Evolutionary conservation across 2,888 invertebrate species (phyloP).

Genomic region (Caenorhabditis imperialis): DNA sequence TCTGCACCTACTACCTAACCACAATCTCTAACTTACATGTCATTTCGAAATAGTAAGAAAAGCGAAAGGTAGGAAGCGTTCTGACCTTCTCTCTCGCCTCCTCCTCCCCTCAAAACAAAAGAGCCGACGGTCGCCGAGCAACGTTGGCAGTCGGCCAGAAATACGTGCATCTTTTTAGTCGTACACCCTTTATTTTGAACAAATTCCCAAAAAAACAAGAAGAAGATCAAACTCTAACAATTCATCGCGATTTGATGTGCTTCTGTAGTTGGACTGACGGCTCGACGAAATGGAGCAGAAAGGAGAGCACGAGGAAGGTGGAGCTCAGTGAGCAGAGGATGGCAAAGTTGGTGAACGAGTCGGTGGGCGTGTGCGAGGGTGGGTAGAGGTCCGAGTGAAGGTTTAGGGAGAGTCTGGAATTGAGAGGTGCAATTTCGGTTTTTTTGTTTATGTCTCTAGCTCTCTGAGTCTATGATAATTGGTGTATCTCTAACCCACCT

Average conservation of each 20-base stretch:
- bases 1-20: background rate
- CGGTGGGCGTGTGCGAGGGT: constrained; percentile 26
- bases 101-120: too few relatives aligned
- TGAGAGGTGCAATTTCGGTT: background rate
- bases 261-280: constrained; percentile 42
- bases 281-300: constrained; percentile 44
- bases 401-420: constrained; percentile 37
- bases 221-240: background rate
- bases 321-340: constrained; percentile 24
- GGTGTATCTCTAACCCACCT: too few relatives aligned
- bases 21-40: constrained; percentile 30
- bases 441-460: too few relatives aligned
- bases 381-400: constrained; percentile 49
- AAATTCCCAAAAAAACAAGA: too few relatives aligned
- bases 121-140: too few relatives aligned
- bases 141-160: too few relatives aligned
- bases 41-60: constrained; percentile 17
- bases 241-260: constrained; percentile 44
- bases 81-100: too few relatives aligned
- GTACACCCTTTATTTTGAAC: background rate
- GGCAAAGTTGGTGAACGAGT: constrained; percentile 24
- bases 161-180: constrained; percentile 19
- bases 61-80: constrained; percentile 2
- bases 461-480: too few relatives aligned
- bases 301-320: constrained; percentile 31